Evolutionary conservation across 2,797 vertebrate species (phyloP), one percentile per base, ranked within the genome.

Genomic region (Sus cebifrons): DNA sequence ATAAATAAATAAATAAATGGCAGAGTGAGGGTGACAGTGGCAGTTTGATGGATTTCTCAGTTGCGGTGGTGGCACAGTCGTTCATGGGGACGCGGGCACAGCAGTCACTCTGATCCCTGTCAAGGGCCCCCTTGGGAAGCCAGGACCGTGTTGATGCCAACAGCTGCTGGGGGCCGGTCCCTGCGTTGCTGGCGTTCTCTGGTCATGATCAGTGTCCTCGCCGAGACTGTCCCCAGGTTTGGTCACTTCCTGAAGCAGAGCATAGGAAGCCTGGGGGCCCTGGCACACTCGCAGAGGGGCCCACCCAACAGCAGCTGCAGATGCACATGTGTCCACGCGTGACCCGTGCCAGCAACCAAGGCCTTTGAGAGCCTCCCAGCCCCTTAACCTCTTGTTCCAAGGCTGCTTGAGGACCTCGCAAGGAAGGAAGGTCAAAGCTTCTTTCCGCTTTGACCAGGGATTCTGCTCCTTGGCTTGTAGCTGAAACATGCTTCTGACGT

Each of bases 51-150:
- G 6, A 20, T 64, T 96, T 62, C 18, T 7, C 0, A 2, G 11
- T 40, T 29, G 15, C 36, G 64, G 16, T 2, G 58, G 21, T 16
- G 60, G 36, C 25, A 4, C 4, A 81, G 54, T 64, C 16, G 16
- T n/a, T 14, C 25, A 2, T 14, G 36, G 78, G 17, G 29, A 54
- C 0, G 16, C 17, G 1, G 2, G 0, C 11, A 11, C 0, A 2
- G 20, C 8, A 0, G 23, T 87, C 21, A 64, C 49, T 73, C 74
- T 71, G 70, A 64, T 12, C 16, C 20, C 44, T 65, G 54, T 56
- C 52, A 27, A 27, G 44, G n/a, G 25, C 27, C 44, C 29, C 68
- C 10, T 18, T 23, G 58, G 78, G 49, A 75, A 89, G 62, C 18
- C 9, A 29, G 73, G 44, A 32, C n/a, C 32, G 5, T 14, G 16